phyloP scores from a whole-genome alignment of 2,888 invertebrate genomes.

The Selenia dentaria region DNA sequence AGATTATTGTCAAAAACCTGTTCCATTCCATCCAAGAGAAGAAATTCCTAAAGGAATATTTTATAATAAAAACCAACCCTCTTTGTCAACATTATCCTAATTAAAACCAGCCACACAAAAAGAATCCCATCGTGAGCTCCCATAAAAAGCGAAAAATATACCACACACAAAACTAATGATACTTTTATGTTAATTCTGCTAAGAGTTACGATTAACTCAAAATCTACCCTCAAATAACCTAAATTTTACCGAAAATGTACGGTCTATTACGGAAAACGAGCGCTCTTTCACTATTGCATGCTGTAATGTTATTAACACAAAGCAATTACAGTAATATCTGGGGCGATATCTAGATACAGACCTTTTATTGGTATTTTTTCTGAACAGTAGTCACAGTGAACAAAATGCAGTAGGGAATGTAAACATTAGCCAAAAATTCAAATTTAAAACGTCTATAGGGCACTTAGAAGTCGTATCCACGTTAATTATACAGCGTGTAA shows the following conservation, averaged over 20 bases:
- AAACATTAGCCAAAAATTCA: too few relatives aligned
- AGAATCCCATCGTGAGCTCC: too few relatives aligned
- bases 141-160: slow-evolving; percentile 14
- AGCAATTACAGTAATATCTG: slow-evolving; percentile 73
- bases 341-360: slow-evolving; percentile 59
- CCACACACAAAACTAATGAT: slow-evolving; percentile 15
- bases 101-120: too few relatives aligned
- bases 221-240: slow-evolving; percentile 29
- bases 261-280: slow-evolving; percentile 4
- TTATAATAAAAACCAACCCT: too few relatives aligned
- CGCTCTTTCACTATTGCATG: slow-evolving; percentile 48
- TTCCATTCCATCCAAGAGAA: too few relatives aligned
- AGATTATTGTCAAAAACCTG: too few relatives aligned
- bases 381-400: slow-evolving; percentile 29
- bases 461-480: too few relatives aligned
- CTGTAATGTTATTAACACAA: slow-evolving; percentile 57
- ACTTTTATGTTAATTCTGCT: slow-evolving; percentile 20
- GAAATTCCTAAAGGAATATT: too few relatives aligned
- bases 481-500: too few relatives aligned
- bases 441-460: too few relatives aligned
- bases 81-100: too few relatives aligned
- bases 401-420: too few relatives aligned
- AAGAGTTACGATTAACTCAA: slow-evolving; percentile 24
- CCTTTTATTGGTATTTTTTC: slow-evolving; percentile 51
- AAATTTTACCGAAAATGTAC: slow-evolving; percentile 16